Base-by-base conservation (phyloP, 2,888 invertebrate species). In the Amblyjoppa fuscipennis region DNA sequence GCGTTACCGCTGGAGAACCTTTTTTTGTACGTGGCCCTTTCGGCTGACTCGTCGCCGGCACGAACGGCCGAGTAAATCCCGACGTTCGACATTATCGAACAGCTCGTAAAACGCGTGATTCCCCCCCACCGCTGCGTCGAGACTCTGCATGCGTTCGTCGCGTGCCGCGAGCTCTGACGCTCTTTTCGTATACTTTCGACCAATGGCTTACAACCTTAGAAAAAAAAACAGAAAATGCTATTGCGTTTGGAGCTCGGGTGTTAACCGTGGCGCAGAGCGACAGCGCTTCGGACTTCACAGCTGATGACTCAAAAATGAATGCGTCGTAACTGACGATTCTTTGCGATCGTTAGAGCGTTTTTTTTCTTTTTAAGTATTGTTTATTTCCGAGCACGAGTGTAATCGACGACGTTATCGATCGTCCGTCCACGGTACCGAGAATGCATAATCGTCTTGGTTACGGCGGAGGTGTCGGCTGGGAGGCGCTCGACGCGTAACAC, bases 131-230 rank as follows among this genome's bases (percentile, higher is more conserved):
- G 9, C 38, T 9, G 2, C 61, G 28, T 11, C 28, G 25, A 20
- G 59, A 28, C 28, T 31, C 13, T 61, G 31, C 74, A 75, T 61
- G 74, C 61, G 74, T 64, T 75, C 31, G 61, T 16, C 74, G 74
- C 74, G 61, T 75, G 74, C 25, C 74, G n/a, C 61, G 74, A 56
- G 56, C 20, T 56, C 7, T 9, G 25, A 56, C 56, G 7, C 25
- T 56, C 25, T 56, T 56, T 56, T 25, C 56, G 9, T 56, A 56
- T 56, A 56, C 56, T n/a, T 2, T 25, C 9, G 7, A 20, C 56
- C 20, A 56, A 56, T 25, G 25, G 9, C 11, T 56, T 56, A 3
- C 25, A 56, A 20, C 25, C 7, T 9, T 38, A 38, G 38, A 38
- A 38, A 38, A 38, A 38, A 38, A 9, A 7, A 38, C 1, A 9